phyloP scores from a whole-genome alignment of 2,797 vertebrate species.

The Falco peregrinus region DNA sequence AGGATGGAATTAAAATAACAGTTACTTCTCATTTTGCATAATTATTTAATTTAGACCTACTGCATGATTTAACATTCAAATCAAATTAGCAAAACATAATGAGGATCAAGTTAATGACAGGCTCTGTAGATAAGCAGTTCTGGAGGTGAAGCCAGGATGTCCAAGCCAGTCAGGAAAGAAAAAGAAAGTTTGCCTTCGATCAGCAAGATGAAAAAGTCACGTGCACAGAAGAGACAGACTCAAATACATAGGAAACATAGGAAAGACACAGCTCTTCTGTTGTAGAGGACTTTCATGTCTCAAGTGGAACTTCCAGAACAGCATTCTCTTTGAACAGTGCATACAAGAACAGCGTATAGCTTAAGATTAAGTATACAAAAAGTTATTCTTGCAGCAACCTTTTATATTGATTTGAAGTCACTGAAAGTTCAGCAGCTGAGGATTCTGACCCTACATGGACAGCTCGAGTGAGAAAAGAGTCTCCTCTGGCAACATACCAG shows the following conservation, averaged over 20 bases:
- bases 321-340: background rate
- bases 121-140: background rate
- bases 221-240: background rate
- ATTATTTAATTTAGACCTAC: background rate
- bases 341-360: background rate
- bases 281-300: background rate
- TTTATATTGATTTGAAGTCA: background rate
- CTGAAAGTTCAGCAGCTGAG: background rate
- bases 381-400: background rate
- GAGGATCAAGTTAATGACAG: background rate
- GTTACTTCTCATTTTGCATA: background rate
- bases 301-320: background rate
- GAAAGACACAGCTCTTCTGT: background rate
- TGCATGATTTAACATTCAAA: slow-evolving; percentile 11
- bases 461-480: background rate
- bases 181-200: background rate
- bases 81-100: slow-evolving; percentile 18
- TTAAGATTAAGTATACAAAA: background rate
- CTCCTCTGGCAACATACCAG: slow-evolving; percentile 81
- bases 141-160: background rate
- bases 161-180: background rate
- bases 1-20: background rate
- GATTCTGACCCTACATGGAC: background rate
- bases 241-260: background rate
- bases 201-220: background rate